Evolutionary conservation across 2,113 vertebrate genomes (phyloP), one percentile per base, ranked within the genome.

Genomic region (Lophotis ruficrista): DNA sequence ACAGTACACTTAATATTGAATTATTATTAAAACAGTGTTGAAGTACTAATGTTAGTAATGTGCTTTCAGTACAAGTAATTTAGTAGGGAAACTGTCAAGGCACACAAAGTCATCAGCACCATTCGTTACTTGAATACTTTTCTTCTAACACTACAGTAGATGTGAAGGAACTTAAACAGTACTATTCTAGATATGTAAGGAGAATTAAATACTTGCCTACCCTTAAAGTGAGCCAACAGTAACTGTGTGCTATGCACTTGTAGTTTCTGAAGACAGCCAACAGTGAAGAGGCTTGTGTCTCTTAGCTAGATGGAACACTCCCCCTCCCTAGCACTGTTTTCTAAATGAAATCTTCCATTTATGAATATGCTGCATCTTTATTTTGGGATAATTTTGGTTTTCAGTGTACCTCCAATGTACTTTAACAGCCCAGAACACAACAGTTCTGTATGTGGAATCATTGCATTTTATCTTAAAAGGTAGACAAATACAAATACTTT

Each of bases 1-100:
- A 9, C 15, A 45, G 22, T 24, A 19, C 9, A 20, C 18, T 58
- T 68, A 35, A 43, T 25, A 58, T 22, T 45, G 51, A 92, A 7
- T 47, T 68, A 1, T 22, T 51, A 38, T 84, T 33, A 37, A 16
- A 43, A 1, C 54, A 66, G 22, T 1, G 1, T 70, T 1, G 0
- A 60, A 22, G 13, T 41, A 50, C 68, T 73, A 22, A 50, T 50
- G 38, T 77, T 5, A 4, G 9, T 64, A 27, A 15, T 23, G 24
- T 71, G 43, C 69, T n/a, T 75, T 82, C 30, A 88, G 30, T 70
- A 12, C 2, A 4, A n/a, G 30, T 57, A 48, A 47, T 47, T 81
- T 45, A 31, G 17, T 45, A 35, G 50, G 16, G 24, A 64, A 75
- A 24, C 14, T 84, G 53, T 73, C 23, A 70, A 12, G 24, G 31